Conservation (phyloP, 2,888 invertebrate species). For the Sphaerophoria taeniata region DNA sequence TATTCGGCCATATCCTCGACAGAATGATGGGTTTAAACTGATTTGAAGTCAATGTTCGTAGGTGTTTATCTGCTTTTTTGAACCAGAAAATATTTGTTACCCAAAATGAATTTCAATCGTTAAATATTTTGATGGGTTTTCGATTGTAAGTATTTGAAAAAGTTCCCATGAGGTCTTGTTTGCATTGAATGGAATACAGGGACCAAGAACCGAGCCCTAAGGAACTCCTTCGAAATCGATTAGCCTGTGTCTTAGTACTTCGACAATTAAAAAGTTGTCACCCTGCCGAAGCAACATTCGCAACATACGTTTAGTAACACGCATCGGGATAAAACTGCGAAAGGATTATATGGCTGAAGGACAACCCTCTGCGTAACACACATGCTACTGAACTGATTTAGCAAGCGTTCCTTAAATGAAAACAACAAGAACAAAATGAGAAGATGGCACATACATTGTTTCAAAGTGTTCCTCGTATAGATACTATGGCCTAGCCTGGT, state of each 20-base stretch:
- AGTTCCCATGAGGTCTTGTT: background rate
- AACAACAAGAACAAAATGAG: conserved; percentile 31
- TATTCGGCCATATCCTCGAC: conserved; percentile 15
- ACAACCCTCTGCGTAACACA: conserved; percentile 49
- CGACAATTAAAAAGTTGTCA: conserved; percentile 32
- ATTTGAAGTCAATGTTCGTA: conserved; percentile 15
- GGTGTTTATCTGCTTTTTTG: background rate
- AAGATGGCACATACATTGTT: conserved; percentile 44
- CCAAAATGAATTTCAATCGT: background rate
- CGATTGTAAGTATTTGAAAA: background rate
- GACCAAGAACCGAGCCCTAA: background rate
- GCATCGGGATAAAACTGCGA: conserved; percentile 8
- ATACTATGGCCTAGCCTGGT: conserved; percentile 30
- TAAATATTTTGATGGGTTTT: background rate
- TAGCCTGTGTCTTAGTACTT: background rate
- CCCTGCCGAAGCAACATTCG: background rate
- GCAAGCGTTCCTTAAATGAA: conserved; percentile 45
- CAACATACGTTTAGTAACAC: conserved; percentile 55
- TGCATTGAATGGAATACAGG: background rate
- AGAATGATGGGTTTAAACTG: background rate
- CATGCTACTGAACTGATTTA: conserved; percentile 69
- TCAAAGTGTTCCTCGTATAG: conserved; percentile 49
- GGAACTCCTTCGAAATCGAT: background rate
- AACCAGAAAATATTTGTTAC: conserved; percentile 2
- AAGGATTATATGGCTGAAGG: background rate